These are phyloP conservation scores for Perithous albicinctus DNA, from an alignment of 2,888 invertebrate species.

Conservation along the genomic window DNA sequence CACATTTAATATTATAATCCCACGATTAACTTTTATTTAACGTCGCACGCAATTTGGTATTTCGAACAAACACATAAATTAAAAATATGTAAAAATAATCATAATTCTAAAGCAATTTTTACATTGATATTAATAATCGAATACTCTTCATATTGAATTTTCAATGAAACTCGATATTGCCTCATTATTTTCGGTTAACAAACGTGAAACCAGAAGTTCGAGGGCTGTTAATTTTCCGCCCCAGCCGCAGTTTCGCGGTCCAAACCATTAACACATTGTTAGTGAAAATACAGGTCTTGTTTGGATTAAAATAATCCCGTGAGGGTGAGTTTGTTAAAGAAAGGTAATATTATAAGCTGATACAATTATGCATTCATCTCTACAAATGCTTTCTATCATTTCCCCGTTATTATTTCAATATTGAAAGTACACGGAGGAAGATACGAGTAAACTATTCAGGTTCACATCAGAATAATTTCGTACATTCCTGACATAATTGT, in stretches of 20 bases:
- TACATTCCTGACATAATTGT: no score
- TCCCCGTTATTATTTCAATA: not conserved
- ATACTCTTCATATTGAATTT: not conserved
- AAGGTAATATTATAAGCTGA: not conserved
- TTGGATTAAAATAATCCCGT: not conserved
- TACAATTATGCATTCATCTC: not conserved
- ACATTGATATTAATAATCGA: not conserved
- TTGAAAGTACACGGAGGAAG: no score
- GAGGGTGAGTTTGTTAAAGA: not conserved
- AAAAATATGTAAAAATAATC: not conserved
- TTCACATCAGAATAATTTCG: no score
- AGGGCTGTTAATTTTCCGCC: constrained; percentile 9
- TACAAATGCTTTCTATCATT: not conserved
- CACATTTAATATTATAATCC: not conserved
- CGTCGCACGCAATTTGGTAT: not conserved
- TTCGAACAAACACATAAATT: no score
- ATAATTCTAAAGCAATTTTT: not conserved
- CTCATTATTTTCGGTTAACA: constrained; percentile 22
- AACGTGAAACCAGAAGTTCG: not conserved
- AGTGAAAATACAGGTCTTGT: constrained; percentile 16
- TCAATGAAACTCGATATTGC: not conserved
- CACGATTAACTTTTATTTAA: not conserved
- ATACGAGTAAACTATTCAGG: no score
- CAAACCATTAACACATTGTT: constrained; percentile 16
- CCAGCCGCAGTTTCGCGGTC: not conserved